Evolutionary conservation across 1,140 invertebrate species (phyloP).

Genomic region (Drosophila obscura): DNA sequence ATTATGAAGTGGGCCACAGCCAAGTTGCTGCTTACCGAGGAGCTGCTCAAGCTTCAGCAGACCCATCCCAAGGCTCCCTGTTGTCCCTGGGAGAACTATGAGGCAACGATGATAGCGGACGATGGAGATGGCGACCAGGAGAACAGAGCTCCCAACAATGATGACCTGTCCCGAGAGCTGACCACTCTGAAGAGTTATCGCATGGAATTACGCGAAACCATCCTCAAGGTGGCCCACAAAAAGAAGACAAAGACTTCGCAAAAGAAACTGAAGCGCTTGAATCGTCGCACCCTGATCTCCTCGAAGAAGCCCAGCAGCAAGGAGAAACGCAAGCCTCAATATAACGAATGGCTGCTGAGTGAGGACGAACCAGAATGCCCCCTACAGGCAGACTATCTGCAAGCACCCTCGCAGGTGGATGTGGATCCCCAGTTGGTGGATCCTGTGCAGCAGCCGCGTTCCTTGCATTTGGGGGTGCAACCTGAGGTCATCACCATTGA

Average conservation of each 20-base stretch:
- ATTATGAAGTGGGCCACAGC: constrained; percentile 69
- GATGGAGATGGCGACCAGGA: constrained; percentile 41
- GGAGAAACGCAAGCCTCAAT: constrained; percentile 30
- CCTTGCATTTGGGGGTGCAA: neutral
- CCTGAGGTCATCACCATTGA: constrained; percentile 42
- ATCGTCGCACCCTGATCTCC: constrained; percentile 65
- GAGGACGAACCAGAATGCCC: constrained; percentile 3
- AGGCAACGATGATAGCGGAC: constrained; percentile 32
- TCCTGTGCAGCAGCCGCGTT: neutral
- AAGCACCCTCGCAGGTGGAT: neutral
- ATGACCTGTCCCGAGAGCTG: constrained; percentile 31
- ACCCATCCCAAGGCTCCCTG: constrained; percentile 3
- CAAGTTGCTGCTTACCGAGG: constrained; percentile 68
- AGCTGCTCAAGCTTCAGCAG: constrained; percentile 57
- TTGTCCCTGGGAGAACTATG: constrained; percentile 41
- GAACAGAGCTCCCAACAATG: constrained; percentile 20
- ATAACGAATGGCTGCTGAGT: neutral
- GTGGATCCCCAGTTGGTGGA: neutral
- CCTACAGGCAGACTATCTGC: no score
- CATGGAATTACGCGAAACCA: constrained; percentile 45
- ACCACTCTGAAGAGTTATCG: constrained; percentile 48
- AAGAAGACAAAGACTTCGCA: constrained; percentile 55
- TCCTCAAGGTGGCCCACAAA: constrained; percentile 58
- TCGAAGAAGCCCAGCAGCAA: constrained; percentile 75
- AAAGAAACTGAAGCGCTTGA: constrained; percentile 64